phyloP scores from a whole-genome alignment of 2,888 invertebrate species.

The Cyaniris semiargus region DNA sequence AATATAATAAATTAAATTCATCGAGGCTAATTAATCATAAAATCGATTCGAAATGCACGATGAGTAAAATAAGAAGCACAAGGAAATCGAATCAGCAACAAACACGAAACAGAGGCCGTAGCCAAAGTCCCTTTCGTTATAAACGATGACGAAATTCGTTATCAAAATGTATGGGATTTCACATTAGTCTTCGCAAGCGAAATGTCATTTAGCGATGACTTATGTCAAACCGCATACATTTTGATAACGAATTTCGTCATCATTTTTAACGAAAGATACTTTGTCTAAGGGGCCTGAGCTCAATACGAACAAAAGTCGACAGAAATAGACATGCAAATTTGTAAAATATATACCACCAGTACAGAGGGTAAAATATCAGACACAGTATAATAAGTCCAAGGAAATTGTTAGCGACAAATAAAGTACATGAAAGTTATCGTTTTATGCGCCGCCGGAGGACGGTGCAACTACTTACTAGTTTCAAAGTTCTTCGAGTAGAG shows the following conservation, averaged over 20 bases:
- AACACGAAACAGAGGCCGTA: no score
- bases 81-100: neutral
- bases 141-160: no score
- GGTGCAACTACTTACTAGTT: constrained; percentile 31
- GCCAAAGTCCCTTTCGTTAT: no score
- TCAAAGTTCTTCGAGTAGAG: constrained; percentile 36
- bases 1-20: neutral
- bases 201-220: no score
- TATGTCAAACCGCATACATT: no score
- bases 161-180: no score
- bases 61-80: neutral
- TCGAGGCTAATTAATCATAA: neutral
- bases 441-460: constrained; percentile 38
- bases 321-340: constrained; percentile 35
- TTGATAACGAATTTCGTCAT: no score
- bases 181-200: no score
- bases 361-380: constrained; percentile 35
- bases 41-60: neutral
- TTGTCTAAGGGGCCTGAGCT: no score
- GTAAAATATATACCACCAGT: constrained; percentile 33
- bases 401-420: constrained; percentile 46
- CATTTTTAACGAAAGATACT: no score
- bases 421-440: constrained; percentile 46
- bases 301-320: neutral
- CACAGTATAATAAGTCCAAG: constrained; percentile 42